Percentiles rank a stretch among this genome's conserved stretches.
phyloP scores from a whole-genome alignment of 2,888 invertebrate genomes.

The Cacoxenus indagator region DNA sequence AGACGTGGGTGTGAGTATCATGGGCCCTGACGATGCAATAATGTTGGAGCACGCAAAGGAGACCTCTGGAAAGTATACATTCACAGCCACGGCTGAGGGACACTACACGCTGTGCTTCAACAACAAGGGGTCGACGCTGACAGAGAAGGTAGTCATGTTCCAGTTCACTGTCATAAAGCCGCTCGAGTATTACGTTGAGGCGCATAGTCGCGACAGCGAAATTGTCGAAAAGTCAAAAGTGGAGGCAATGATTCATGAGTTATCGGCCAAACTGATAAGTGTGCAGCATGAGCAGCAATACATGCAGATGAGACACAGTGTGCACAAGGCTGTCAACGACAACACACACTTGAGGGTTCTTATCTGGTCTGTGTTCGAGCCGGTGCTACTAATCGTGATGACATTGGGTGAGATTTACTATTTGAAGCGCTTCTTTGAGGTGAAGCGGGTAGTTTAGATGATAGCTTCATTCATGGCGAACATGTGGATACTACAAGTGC shows the following conservation, averaged over 20 bases:
- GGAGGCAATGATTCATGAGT: constrained; percentile 38
- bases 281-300: constrained; percentile 50
- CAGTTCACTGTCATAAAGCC: constrained; percentile 40
- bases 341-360: constrained; percentile 47
- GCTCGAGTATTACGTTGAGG: constrained; percentile 35
- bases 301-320: constrained; percentile 48
- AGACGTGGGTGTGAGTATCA: constrained; percentile 41
- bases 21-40: constrained; percentile 33
- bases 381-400: constrained; percentile 40
- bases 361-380: constrained; percentile 46
- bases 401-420: constrained; percentile 49
- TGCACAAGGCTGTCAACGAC: constrained; percentile 40
- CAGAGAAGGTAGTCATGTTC: constrained; percentile 52
- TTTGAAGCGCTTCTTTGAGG: constrained; percentile 54
- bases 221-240: constrained; percentile 43
- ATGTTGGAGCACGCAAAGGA: constrained; percentile 36
- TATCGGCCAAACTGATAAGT: constrained; percentile 36
- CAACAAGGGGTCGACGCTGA: constrained; percentile 44
- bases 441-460: constrained; percentile 46
- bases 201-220: constrained; percentile 37
- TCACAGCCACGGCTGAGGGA: constrained; percentile 38
- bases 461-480: no score
- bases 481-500: no score
- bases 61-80: constrained; percentile 44
- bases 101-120: constrained; percentile 44